phyloP scores from a whole-genome alignment of 2,113 vertebrate species.

The Mastomys coucha region DNA sequence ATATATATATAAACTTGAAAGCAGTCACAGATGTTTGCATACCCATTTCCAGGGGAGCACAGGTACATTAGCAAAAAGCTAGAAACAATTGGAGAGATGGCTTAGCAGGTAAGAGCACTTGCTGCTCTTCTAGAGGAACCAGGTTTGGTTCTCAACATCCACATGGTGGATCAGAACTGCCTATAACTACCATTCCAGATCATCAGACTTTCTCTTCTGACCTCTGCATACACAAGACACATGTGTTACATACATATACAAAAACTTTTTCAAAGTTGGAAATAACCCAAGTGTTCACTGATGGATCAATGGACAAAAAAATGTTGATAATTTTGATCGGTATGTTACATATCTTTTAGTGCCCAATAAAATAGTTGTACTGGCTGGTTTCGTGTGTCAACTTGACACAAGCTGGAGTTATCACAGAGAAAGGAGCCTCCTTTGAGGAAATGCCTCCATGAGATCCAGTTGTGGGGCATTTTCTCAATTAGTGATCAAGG shows the following conservation, averaged over 20 bases:
- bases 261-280: not conserved
- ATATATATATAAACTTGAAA: not conserved
- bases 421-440: no score
- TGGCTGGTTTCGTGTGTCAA: no score
- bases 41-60: not conserved
- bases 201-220: not conserved
- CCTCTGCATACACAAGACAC: not conserved
- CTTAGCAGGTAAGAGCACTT: not conserved
- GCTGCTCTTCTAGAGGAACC: not conserved
- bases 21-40: not conserved
- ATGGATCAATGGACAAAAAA: not conserved
- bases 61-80: not conserved
- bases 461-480: no score
- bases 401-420: no score
- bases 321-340: not conserved
- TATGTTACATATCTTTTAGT: not conserved
- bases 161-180: not conserved
- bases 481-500: no score
- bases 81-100: not conserved
- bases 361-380: not conserved
- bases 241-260: not conserved
- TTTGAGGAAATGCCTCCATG: no score
- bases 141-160: not conserved
- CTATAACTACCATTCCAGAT: not conserved
- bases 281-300: not conserved